Conservation (phyloP, 2,888 invertebrate species). For the Leptinotarsa juncta region DNA sequence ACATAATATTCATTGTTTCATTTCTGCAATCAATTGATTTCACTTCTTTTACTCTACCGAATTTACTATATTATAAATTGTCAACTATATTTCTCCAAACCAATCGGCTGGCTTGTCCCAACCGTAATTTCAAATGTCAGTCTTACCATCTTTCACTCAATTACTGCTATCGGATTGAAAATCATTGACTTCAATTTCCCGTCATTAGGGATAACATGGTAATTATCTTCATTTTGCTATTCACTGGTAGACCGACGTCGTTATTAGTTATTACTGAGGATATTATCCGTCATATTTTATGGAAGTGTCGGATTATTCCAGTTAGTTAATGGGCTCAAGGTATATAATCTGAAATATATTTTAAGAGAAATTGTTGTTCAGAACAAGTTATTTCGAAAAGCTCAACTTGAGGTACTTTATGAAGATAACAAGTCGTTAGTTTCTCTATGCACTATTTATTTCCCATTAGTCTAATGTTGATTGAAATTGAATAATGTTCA, state of each 20-base stretch:
- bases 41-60: no score
- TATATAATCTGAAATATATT: neutral
- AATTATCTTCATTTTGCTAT: neutral
- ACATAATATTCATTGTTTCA: no score
- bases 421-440: neutral
- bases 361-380: no score
- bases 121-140: no score
- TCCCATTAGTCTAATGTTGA: neutral
- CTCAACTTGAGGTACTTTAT: no score
- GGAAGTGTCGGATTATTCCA: slow-evolving; percentile 2
- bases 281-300: neutral
- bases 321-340: neutral
- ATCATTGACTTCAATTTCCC: neutral
- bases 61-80: no score
- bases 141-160: no score
- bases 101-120: no score
- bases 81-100: no score
- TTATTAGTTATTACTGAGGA: neutral
- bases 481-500: neutral
- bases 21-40: no score
- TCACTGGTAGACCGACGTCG: neutral
- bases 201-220: neutral
- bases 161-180: neutral
- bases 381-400: no score
- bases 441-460: neutral